Percentiles rank a stretch among this genome's conserved stretches.
phyloP scores from a whole-genome alignment of 2,113 vertebrate genomes.

The Rynchops niger region DNA sequence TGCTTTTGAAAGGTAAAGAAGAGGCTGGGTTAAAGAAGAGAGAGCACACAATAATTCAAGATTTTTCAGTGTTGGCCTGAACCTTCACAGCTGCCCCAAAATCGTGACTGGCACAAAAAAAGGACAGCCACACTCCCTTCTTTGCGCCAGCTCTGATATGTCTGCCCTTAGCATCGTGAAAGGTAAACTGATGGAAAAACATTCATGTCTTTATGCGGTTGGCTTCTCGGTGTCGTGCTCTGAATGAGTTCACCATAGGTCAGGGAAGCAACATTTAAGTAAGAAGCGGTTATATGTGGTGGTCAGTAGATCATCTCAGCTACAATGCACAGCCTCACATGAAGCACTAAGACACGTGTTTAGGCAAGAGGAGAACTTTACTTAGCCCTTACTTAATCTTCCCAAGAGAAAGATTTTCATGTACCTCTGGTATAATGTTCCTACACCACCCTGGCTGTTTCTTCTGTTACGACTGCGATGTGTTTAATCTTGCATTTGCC shows the following conservation, averaged over 20 bases:
- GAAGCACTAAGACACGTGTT: neutral
- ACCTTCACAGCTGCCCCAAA: neutral
- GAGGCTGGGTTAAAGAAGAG: neutral
- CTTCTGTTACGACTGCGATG: neutral
- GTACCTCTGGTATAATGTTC: neutral
- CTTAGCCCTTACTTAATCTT: neutral
- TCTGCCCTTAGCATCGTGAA: neutral
- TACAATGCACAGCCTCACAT: neutral
- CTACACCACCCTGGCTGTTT: neutral
- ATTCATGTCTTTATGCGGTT: neutral
- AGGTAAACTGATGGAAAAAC: neutral
- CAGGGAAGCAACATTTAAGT: neutral
- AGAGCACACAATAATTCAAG: neutral
- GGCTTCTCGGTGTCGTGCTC: neutral
- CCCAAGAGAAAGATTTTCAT: neutral
- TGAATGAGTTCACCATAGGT: neutral
- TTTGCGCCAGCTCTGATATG: neutral
- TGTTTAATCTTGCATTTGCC: neutral
- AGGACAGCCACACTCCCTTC: neutral
- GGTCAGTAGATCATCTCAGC: neutral
- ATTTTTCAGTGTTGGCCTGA: neutral
- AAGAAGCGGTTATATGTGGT: neutral
- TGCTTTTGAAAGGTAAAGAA: neutral
- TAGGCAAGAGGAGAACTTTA: neutral
- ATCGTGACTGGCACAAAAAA: neutral